Percentiles rank a stretch among this genome's conserved stretches.
phyloP scores from a whole-genome alignment of 23 tunicate species.

The Trididemnum clinides region DNA sequence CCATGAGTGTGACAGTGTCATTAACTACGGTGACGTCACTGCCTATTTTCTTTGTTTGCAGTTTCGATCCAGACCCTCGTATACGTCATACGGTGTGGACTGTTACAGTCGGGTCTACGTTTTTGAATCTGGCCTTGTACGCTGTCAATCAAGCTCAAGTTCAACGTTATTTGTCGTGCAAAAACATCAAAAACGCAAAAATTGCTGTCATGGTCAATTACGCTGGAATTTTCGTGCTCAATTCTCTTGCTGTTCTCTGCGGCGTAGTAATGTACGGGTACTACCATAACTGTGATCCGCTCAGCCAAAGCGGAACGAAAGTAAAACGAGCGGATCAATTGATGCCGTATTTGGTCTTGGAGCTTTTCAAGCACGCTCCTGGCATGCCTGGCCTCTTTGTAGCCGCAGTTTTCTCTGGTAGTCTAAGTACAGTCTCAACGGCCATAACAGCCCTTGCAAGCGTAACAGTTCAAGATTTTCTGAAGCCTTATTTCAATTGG shows the following conservation, averaged over 20 bases:
- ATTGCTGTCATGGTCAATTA: constrained; percentile 53
- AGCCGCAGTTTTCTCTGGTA: constrained; percentile 82
- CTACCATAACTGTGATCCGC: constrained; percentile 66
- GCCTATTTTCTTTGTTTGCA: background rate
- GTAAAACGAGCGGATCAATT: constrained; percentile 35
- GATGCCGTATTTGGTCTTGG: constrained; percentile 80
- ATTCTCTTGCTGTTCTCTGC: constrained; percentile 37
- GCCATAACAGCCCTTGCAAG: constrained; percentile 72
- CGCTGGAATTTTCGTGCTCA: constrained; percentile 52
- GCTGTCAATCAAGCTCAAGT: constrained; percentile 78
- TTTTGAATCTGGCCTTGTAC: constrained; percentile 61
- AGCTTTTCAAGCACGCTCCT: constrained; percentile 56
- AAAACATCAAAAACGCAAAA: constrained; percentile 52
- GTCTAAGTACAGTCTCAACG: constrained; percentile 78
- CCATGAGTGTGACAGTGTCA: too few species aligned
- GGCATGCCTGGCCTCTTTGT: constrained; percentile 81
- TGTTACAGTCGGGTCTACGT: constrained; percentile 41
- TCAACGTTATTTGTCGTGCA: constrained; percentile 76
- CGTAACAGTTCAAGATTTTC: constrained; percentile 62
- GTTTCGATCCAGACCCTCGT: constrained; percentile 67
- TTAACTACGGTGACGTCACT: too few species aligned
- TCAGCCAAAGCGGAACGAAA: background rate
- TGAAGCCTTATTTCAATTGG: constrained; percentile 59
- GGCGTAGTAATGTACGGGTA: constrained; percentile 77
- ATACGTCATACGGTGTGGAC: constrained; percentile 66